These are phyloP conservation scores for Linepithema humile DNA, from an alignment of 1,140 invertebrate species.

Conservation along the genomic window DNA sequence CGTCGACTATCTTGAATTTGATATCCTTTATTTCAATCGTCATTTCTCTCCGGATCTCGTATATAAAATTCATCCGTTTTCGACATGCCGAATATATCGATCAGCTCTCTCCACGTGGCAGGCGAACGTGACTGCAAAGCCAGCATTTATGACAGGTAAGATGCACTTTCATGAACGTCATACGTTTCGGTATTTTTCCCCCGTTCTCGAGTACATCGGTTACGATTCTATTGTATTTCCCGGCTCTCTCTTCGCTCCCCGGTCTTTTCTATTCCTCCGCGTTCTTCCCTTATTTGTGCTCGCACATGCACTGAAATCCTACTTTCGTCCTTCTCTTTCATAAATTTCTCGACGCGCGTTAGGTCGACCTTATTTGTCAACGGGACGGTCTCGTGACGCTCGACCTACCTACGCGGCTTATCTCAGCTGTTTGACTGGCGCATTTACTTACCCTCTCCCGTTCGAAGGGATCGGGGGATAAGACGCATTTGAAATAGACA, in stretches of 20 bases:
- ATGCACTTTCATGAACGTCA: slow-evolving; percentile 38
- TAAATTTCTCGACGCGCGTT: slow-evolving; percentile 30
- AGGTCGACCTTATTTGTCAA: slow-evolving; percentile 45
- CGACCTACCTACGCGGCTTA: slow-evolving; percentile 39
- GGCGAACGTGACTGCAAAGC: background rate
- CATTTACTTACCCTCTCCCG: slow-evolving; percentile 35
- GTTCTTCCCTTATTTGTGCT: slow-evolving; percentile 1
- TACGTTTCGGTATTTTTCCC: slow-evolving; percentile 10
- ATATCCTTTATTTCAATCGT: slow-evolving; percentile 23
- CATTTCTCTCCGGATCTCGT: background rate
- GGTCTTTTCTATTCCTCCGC: background rate
- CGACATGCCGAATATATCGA: slow-evolving; percentile 2
- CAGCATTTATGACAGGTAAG: slow-evolving; percentile 30
- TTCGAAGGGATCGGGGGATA: slow-evolving; percentile 6
- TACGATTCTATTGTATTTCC: slow-evolving; percentile 35
- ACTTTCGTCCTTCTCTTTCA: background rate
- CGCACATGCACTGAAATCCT: background rate
- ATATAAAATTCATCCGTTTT: slow-evolving; percentile 21
- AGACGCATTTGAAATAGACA: slow-evolving; percentile 25
- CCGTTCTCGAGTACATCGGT: background rate
- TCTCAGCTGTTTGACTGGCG: slow-evolving; percentile 17
- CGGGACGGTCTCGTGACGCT: slow-evolving; percentile 19
- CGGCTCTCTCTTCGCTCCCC: too few relatives aligned
- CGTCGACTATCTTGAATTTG: background rate
- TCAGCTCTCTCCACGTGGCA: slow-evolving; percentile 6